Percentiles rank a stretch among this genome's conserved stretches.
phyloP scores from a whole-genome alignment of 2,888 invertebrate species.

The Strigamia maritima region DNA sequence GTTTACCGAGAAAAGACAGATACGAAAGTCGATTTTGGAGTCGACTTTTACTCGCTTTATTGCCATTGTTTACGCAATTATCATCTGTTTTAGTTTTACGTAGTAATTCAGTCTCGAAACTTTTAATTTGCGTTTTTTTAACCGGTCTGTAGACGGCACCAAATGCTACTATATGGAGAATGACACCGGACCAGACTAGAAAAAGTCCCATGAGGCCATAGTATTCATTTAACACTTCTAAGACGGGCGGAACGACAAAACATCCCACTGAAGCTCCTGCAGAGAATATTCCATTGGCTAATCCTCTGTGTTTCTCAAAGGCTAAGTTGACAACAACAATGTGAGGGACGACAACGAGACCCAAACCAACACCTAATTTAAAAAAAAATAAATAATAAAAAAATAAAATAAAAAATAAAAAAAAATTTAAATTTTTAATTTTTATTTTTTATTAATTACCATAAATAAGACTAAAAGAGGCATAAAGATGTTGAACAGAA shows the following conservation, averaged over 20 bases:
- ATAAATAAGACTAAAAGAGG: neutral
- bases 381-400: neutral
- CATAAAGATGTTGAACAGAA: neutral
- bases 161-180: neutral
- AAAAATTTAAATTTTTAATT: neutral
- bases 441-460: neutral
- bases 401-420: neutral
- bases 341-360: neutral
- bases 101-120: neutral
- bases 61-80: neutral
- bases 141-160: constrained; percentile 19
- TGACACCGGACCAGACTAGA: constrained; percentile 10
- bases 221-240: neutral
- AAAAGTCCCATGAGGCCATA: constrained; percentile 23
- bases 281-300: constrained; percentile 33
- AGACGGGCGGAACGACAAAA: neutral
- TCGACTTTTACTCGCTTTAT: neutral
- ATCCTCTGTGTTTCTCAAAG: constrained; percentile 16
- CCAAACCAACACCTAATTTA: constrained; percentile 2
- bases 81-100: neutral
- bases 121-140: too few relatives aligned
- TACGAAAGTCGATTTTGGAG: neutral
- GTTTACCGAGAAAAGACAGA: neutral
- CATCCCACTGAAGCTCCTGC: constrained; percentile 11
- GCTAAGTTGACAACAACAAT: neutral